Conservation (phyloP, 2,797 vertebrate genomes). For the Arrhamphus sclerolepis region DNA sequence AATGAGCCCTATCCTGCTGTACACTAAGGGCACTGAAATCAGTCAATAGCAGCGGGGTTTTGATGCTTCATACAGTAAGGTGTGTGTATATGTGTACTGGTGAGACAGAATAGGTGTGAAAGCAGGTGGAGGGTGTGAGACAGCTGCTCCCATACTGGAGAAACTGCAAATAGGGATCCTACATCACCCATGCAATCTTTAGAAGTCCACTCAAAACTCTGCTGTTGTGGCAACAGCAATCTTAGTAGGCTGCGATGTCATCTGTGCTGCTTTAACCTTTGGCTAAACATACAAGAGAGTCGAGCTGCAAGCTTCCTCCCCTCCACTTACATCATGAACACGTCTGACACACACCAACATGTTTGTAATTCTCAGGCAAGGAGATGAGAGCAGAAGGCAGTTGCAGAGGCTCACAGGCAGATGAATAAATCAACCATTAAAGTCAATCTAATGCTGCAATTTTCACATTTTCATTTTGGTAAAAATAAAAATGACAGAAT, state of each 20-base stretch:
- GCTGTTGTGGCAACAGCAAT: conserved; percentile 48
- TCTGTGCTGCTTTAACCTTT: conserved; percentile 71
- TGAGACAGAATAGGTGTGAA: conserved; percentile 52
- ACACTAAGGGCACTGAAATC: conserved; percentile 70
- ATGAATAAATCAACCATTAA: conserved; percentile 62
- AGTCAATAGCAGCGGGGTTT: conserved; percentile 73
- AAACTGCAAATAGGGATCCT: conserved; percentile 58
- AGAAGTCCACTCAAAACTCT: conserved; percentile 44
- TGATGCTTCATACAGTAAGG: conserved; percentile 68
- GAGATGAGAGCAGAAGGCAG: conserved; percentile 74
- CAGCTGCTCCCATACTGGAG: conserved; percentile 42
- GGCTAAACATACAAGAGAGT: conserved; percentile 73
- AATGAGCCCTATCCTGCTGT: conserved; percentile 60
- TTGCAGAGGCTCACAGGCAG: conserved; percentile 76
- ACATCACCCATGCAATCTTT: conserved; percentile 47
- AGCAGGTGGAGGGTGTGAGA: conserved; percentile 43
- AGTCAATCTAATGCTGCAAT: conserved; percentile 69
- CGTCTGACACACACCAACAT: conserved; percentile 33
- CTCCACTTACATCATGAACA: conserved; percentile 15
- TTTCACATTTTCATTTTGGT: conserved; percentile 70
- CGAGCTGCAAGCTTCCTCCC: conserved; percentile 35
- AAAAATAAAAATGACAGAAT: conserved; percentile 40
- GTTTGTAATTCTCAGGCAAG: conserved; percentile 62
- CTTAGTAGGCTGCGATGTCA: conserved; percentile 55
- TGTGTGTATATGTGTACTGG: conserved; percentile 52